Evolutionary conservation across 2,888 invertebrate genomes (phyloP).

Genomic region (Blastobasis lacticolella): DNA sequence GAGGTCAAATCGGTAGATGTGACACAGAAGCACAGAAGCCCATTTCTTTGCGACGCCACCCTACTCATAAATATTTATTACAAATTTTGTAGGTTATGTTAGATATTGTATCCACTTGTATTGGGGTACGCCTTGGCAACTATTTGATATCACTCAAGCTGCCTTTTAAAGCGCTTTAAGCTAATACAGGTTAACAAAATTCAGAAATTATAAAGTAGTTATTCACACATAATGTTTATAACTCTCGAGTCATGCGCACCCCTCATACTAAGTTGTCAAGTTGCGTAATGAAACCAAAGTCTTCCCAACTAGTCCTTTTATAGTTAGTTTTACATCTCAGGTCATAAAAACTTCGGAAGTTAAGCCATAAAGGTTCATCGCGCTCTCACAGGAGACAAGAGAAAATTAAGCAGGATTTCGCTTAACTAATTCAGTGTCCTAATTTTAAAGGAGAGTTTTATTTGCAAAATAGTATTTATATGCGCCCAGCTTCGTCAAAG

Average conservation of each 20-base stretch:
- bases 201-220: no score
- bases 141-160: not conserved
- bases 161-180: no score
- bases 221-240: no score
- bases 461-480: no score
- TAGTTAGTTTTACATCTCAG: conserved; percentile 1
- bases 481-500: no score
- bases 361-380: not conserved
- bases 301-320: conserved; percentile 3
- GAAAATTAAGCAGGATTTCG: no score
- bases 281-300: not conserved
- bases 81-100: not conserved
- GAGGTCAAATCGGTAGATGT: conserved; percentile 2
- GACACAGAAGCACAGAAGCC: not conserved
- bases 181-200: no score
- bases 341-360: not conserved
- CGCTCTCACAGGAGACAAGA: no score
- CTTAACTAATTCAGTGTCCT: no score
- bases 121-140: not conserved
- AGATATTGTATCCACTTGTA: not conserved
- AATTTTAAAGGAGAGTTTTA: no score
- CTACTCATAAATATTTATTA: conserved; percentile 5
- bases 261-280: not conserved
- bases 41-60: conserved; percentile 2
- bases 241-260: no score